These are phyloP conservation scores for Cyprinodon brontotheroides DNA, from an alignment of 2,113 vertebrate genomes.

Conservation along the genomic window DNA sequence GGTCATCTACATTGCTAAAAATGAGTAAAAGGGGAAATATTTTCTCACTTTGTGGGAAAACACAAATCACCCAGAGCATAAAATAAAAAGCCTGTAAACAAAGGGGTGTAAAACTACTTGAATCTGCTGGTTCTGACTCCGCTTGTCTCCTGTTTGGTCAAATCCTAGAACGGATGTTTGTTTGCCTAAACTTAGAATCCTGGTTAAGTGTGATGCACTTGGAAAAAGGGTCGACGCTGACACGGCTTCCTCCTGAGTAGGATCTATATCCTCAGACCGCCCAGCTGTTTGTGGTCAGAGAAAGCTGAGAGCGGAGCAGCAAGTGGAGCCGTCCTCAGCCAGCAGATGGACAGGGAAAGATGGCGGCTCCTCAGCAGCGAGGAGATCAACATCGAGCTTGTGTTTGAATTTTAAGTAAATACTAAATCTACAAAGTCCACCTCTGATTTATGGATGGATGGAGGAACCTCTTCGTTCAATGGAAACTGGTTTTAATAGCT, in stretches of 20 bases:
- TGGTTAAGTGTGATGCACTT: neutral
- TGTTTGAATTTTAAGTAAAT: neutral
- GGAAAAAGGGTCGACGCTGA: neutral
- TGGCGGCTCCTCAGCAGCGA: neutral
- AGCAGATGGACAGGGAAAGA: neutral
- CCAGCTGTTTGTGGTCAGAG: constrained; percentile 3
- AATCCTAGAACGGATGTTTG: neutral
- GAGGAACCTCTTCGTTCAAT: too few relatives aligned
- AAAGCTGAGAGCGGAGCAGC: neutral
- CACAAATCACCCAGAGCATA: neutral
- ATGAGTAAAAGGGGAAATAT: neutral
- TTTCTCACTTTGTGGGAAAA: too few relatives aligned
- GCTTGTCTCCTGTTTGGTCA: neutral
- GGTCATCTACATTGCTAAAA: neutral
- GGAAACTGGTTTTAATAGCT: neutral
- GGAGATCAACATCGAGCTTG: neutral
- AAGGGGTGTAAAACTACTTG: neutral
- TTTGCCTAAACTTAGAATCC: neutral
- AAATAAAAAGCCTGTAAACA: neutral
- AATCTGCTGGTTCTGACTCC: neutral
- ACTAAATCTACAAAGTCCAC: neutral
- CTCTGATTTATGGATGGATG: too few relatives aligned
- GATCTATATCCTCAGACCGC: neutral
- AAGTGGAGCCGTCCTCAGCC: neutral
- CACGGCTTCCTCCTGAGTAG: neutral